Evolutionary conservation across 2,888 invertebrate genomes (phyloP).

Genomic region (Artemia sinica): DNA sequence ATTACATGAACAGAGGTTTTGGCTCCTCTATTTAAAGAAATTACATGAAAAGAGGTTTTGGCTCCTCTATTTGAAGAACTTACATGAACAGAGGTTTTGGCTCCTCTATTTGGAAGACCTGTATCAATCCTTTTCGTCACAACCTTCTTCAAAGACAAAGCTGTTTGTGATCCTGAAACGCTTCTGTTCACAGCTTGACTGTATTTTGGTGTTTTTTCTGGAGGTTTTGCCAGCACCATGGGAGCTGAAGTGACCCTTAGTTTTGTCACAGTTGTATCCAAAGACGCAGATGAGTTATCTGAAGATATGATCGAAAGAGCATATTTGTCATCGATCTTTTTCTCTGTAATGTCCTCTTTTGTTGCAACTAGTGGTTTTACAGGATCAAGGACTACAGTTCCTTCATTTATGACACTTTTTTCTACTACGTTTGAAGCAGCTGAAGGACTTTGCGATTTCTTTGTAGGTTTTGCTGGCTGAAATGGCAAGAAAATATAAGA

Average conservation of each 20-base stretch:
- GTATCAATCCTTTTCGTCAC: background rate
- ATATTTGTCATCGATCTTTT: conserved; percentile 9
- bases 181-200: background rate
- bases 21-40: background rate
- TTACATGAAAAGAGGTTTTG: too few relatives aligned
- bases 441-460: too few relatives aligned
- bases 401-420: too few relatives aligned
- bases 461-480: too few relatives aligned
- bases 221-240: background rate
- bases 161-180: background rate
- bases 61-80: too few relatives aligned
- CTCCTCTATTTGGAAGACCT: background rate
- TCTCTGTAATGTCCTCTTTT: background rate
- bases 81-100: too few relatives aligned
- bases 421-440: too few relatives aligned
- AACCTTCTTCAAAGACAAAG: conserved; percentile 1
- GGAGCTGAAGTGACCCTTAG: background rate
- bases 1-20: too few relatives aligned
- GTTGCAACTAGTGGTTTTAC: too few relatives aligned
- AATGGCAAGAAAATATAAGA: too few relatives aligned
- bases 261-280: conserved; percentile 8
- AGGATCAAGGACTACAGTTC: too few relatives aligned
- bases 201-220: background rate
- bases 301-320: background rate
- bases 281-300: conserved; percentile 9